Evolutionary conservation across 2,797 vertebrate species (phyloP), one percentile per base, ranked within the genome.

Genomic region (Pagetopsis macropterus): DNA sequence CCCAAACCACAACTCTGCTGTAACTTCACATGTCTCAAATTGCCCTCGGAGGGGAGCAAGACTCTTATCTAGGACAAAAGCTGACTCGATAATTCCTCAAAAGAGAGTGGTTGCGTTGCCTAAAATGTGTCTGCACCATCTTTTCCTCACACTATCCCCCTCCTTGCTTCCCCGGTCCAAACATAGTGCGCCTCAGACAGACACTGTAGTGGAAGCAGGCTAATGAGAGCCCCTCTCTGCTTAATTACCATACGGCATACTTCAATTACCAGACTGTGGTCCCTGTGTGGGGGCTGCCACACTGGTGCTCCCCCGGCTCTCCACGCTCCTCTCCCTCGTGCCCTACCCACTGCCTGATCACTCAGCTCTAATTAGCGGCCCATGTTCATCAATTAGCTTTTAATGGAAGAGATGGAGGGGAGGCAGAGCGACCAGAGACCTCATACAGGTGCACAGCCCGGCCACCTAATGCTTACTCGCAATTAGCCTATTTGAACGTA

Each of bases 361-460:
- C 84, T 90, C 88, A 72, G 75, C 79, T 89, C 84, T 91, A 91
- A 92, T 93, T 93, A 93, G 88, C 64, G 16, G 89, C 71, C 88
- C 91, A 82, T 93, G 89, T 93, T 93, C 91, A 93, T 94, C 92
- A 94, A 92, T 94, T 93, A 93, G 85, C 72, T 84, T 87, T 81
- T 93, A 93, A 94, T 94, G 81, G 87, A 89, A 75, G 80, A 80
- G 88, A 87, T 86, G 85, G 88, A 81, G 73, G 76, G 71, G 75
- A 82, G 76, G 85, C 88, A 83, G 69, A 77, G 65, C 70, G 46
- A 79, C 87, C 85, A 78, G 83, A 89, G 85, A 90, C 87, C 85
- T 79, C 79, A 76, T 85, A 71, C 86, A 90, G 90, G 90, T 91
- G 87, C 65, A 88, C 73, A 85, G 76, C 85, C 85, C 86, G 79